These are phyloP conservation scores for Chiloscyllium plagiosum DNA, from an alignment of 2,113 vertebrate genomes.

Conservation along the genomic window DNA sequence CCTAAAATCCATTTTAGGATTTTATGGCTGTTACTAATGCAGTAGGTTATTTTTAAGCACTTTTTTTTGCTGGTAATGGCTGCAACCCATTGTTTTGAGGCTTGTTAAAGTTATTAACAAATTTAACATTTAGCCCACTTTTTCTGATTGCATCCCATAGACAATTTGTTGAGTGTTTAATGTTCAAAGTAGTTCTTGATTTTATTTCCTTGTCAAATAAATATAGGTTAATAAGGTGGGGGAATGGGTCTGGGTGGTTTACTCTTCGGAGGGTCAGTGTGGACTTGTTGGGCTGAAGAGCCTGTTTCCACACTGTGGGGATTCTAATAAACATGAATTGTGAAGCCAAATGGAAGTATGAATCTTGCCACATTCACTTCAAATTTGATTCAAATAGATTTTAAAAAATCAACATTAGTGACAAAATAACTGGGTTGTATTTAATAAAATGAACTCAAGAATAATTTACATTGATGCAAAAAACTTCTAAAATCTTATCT, in stretches of 20 bases:
- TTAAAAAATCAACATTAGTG: background rate
- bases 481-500: background rate
- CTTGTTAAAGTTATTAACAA: background rate
- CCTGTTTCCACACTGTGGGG: too few relatives aligned
- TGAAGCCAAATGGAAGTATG: background rate
- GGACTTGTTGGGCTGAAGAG: too few relatives aligned
- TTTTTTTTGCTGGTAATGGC: background rate
- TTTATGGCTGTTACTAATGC: background rate
- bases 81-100: constrained; percentile 7
- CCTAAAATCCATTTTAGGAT: background rate
- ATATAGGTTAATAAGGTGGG: too few relatives aligned
- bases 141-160: background rate
- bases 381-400: background rate
- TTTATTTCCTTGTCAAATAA: background rate
- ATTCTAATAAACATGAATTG: background rate
- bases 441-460: background rate
- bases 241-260: too few relatives aligned
- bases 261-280: too few relatives aligned
- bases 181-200: background rate
- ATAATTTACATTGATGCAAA: background rate
- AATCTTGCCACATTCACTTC: background rate
- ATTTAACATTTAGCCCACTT: background rate
- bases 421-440: background rate
- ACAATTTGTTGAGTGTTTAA: background rate
- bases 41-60: constrained; percentile 12